phyloP scores from a whole-genome alignment of 2,888 invertebrate genomes.

The Folsomia manolachei region DNA sequence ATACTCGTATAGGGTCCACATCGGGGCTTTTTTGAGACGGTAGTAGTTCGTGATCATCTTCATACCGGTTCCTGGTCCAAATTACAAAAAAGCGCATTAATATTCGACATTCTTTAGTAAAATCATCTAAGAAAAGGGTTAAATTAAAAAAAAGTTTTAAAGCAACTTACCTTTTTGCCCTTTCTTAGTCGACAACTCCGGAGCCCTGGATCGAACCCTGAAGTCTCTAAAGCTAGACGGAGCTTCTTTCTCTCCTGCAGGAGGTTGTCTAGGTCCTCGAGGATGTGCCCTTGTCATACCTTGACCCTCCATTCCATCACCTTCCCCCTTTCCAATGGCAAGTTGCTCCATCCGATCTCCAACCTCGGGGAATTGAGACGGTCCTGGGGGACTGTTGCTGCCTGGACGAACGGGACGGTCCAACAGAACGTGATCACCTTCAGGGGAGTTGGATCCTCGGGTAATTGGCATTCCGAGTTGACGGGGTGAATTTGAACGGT shows the following conservation, averaged over 20 bases:
- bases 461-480: background rate
- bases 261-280: background rate
- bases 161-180: background rate
- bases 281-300: background rate
- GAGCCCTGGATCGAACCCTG: background rate
- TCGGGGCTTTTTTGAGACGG: background rate
- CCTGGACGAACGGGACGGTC: background rate
- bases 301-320: background rate
- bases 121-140: no score
- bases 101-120: no score
- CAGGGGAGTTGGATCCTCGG: background rate
- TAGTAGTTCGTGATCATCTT: constrained; percentile 13
- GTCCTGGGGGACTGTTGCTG: no score
- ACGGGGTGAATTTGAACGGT: background rate
- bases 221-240: background rate
- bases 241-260: background rate
- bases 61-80: no score
- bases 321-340: background rate
- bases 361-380: background rate
- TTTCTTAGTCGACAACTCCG: background rate
- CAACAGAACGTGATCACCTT: background rate
- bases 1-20: constrained; percentile 63
- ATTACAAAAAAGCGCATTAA: no score
- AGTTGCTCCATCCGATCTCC: background rate
- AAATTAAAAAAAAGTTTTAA: no score